phyloP scores from a whole-genome alignment of 2,888 invertebrate species.

The Eupithecia inturbata region DNA sequence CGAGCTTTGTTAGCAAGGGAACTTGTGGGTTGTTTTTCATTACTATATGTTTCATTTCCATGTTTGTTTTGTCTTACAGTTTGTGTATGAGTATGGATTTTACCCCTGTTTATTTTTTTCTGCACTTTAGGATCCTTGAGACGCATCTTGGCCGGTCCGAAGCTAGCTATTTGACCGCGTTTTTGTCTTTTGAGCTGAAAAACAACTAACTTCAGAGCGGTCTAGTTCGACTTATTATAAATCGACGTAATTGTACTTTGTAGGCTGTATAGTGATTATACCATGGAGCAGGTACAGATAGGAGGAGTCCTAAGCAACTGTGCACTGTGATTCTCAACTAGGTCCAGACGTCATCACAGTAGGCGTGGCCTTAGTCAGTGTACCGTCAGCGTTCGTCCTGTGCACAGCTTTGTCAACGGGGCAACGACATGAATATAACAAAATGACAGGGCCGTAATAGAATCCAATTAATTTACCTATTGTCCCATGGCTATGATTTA shows the following conservation, averaged over 20 bases:
- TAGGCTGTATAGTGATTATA: slow-evolving; percentile 22
- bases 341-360: too few species aligned
- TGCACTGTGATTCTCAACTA: too few species aligned
- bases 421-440: too few species aligned
- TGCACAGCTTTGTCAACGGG: too few species aligned
- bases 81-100: slow-evolving; percentile 56
- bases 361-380: too few species aligned
- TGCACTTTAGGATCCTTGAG: slow-evolving; percentile 32
- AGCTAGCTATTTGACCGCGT: background rate
- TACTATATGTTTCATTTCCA: slow-evolving; percentile 50
- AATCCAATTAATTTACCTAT: too few species aligned
- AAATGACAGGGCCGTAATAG: too few species aligned
- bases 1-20: slow-evolving; percentile 58
- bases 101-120: slow-evolving; percentile 43
- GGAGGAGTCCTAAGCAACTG: too few species aligned
- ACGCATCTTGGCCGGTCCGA: background rate
- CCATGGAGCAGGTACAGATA: too few species aligned
- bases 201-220: slow-evolving; percentile 4
- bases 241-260: slow-evolving; percentile 35
- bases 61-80: slow-evolving; percentile 60
- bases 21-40: slow-evolving; percentile 60
- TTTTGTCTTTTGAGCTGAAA: slow-evolving; percentile 11
- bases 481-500: too few species aligned
- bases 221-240: too few species aligned
- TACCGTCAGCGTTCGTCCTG: too few species aligned